Conservation (phyloP, 2,888 invertebrate species). For the Blera fallax region DNA sequence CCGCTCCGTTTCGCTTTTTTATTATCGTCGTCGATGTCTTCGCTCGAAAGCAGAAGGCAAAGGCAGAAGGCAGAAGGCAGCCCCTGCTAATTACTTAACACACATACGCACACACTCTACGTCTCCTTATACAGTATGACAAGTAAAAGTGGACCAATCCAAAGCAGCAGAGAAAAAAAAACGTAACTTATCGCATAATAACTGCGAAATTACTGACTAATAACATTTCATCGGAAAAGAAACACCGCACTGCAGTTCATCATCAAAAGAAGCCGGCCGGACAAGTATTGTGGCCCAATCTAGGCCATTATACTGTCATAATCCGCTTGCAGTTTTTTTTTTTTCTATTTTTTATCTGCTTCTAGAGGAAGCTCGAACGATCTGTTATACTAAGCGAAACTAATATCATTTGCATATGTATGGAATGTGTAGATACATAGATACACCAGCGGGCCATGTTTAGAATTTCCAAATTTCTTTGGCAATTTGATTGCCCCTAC, state of each 20-base stretch:
- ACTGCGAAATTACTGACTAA: not conserved
- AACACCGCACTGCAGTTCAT: not conserved
- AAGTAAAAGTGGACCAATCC: not conserved
- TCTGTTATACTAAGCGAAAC: not conserved
- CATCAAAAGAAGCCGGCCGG: not conserved
- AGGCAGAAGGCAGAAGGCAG: not conserved
- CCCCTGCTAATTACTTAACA: slow-evolving; percentile 1
- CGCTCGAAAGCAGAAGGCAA: not conserved
- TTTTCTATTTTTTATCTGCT: too few relatives aligned
- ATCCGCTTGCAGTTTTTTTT: not conserved
- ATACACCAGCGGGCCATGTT: not conserved
- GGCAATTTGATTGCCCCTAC: not conserved
- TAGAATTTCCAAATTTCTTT: not conserved
- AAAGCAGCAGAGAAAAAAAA: not conserved
- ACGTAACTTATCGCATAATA: not conserved
- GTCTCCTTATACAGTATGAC: not conserved
- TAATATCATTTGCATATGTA: not conserved
- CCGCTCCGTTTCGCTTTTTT: not conserved
- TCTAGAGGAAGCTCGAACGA: not conserved
- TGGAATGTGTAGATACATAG: too few relatives aligned
- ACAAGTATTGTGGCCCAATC: not conserved
- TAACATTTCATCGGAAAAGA: not conserved
- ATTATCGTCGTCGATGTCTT: not conserved
- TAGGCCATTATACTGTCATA: not conserved
- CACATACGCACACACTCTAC: not conserved